These are phyloP conservation scores for Eulemur rubriventer DNA, from an alignment of 2,797 vertebrate genomes.

Conservation along the genomic window DNA sequence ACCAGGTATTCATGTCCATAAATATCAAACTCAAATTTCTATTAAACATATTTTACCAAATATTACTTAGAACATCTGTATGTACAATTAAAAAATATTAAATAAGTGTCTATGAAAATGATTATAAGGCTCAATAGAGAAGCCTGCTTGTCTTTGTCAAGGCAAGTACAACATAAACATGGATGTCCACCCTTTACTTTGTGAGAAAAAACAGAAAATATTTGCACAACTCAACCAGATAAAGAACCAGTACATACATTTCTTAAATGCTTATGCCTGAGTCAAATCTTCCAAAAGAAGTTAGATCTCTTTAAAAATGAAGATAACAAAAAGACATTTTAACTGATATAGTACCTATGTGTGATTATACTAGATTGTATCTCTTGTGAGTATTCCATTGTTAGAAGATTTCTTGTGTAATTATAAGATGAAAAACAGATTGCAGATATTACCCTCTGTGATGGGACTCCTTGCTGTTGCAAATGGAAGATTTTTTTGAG, in stretches of 20 bases:
- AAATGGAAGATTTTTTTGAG: constrained; percentile 69
- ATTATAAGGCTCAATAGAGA: constrained; percentile 76
- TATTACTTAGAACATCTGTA: constrained; percentile 88
- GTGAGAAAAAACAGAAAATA: constrained; percentile 51
- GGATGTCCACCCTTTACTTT: constrained; percentile 66
- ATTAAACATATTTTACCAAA: constrained; percentile 89
- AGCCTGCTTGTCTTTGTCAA: constrained; percentile 75
- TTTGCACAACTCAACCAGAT: neutral
- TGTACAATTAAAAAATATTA: constrained; percentile 87
- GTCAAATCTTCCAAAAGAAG: constrained; percentile 15
- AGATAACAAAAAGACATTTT: constrained; percentile 5
- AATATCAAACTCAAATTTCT: constrained; percentile 88
- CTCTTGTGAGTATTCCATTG: neutral
- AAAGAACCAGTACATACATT: neutral
- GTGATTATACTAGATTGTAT: constrained; percentile 16
- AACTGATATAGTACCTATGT: constrained; percentile 4
- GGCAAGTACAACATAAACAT: constrained; percentile 75
- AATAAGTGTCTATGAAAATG: constrained; percentile 88
- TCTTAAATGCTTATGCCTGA: constrained; percentile 25
- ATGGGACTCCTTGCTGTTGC: constrained; percentile 63
- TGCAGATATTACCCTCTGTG: constrained; percentile 58
- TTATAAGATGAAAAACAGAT: constrained; percentile 71
- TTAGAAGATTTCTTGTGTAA: constrained; percentile 51
- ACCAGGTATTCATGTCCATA: constrained; percentile 85
- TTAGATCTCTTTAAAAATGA: neutral